Evolutionary conservation across 2,797 vertebrate genomes (phyloP).

Genomic region (Scomberomorus guttatus): DNA sequence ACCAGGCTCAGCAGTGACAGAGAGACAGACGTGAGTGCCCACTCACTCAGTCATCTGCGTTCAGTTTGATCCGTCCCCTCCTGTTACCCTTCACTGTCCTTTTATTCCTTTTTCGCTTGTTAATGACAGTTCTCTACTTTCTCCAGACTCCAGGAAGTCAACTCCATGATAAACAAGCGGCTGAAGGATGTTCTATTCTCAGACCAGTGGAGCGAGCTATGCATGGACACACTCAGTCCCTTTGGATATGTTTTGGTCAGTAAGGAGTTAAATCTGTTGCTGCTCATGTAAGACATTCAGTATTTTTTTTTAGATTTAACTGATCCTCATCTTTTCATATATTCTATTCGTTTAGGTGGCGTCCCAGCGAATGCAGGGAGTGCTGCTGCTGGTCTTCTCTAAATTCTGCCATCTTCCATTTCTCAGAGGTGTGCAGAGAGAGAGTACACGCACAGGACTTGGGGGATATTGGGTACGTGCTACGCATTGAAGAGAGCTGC

Average conservation of each 20-base stretch:
- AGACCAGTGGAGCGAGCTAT: constrained; percentile 98
- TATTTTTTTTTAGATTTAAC: neutral
- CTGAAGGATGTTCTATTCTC: constrained; percentile 97
- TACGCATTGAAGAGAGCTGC: constrained; percentile 16
- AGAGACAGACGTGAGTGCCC: constrained; percentile 64
- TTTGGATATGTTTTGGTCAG: constrained; percentile 96
- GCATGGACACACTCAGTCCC: constrained; percentile 95
- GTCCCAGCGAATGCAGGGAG: constrained; percentile 97
- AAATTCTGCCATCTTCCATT: constrained; percentile 96
- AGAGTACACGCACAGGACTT: constrained; percentile 95
- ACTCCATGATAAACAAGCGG: constrained; percentile 98
- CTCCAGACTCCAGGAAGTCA: constrained; percentile 95
- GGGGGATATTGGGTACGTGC: constrained; percentile 97
- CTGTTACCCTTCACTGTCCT: constrained; percentile 41
- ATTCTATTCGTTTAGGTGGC: constrained; percentile 86
- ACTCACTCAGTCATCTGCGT: constrained; percentile 76
- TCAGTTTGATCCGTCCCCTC: constrained; percentile 28
- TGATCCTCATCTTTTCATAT: neutral
- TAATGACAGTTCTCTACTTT: constrained; percentile 43
- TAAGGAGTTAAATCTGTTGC: constrained; percentile 27
- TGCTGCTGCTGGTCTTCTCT: constrained; percentile 94
- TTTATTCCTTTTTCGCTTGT: constrained; percentile 11
- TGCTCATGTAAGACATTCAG: neutral
- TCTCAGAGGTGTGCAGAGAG: constrained; percentile 93
- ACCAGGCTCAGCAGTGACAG: constrained; percentile 50